Evolutionary conservation across 1,140 invertebrate species (phyloP).

Genomic region (Acromyrmex echinatior): DNA sequence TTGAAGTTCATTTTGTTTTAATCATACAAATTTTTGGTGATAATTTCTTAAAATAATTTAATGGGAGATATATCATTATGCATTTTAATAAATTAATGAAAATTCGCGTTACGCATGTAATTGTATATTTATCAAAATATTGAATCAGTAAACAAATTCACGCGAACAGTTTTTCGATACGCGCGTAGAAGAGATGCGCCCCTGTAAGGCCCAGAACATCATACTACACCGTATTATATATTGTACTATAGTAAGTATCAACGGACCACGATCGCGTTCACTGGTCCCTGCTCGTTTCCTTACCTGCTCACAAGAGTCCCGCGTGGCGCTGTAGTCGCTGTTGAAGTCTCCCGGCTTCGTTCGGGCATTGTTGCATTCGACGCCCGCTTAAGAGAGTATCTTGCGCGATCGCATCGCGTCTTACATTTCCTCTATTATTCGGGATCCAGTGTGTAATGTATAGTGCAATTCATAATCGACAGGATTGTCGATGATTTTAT

Average conservation of each 20-base stretch:
- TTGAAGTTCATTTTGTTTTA: not conserved
- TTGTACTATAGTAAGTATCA: slow-evolving; percentile 36
- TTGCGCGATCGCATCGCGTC: slow-evolving; percentile 45
- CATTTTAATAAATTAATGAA: not conserved
- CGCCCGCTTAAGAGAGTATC: slow-evolving; percentile 79
- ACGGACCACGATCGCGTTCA: slow-evolving; percentile 32
- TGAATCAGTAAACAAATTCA: not conserved
- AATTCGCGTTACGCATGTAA: not conserved
- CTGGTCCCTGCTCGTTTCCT: slow-evolving; percentile 60
- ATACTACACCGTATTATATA: slow-evolving; percentile 48
- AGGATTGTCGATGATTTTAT: slow-evolving; percentile 48
- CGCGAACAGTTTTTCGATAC: not conserved
- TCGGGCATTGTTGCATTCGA: slow-evolving; percentile 83
- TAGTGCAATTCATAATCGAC: slow-evolving; percentile 20
- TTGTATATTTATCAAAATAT: not conserved
- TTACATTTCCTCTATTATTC: not conserved
- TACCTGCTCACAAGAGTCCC: slow-evolving; percentile 78
- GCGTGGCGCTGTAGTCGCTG: slow-evolving; percentile 79
- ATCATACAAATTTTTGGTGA: not conserved
- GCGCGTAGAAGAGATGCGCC: slow-evolving; percentile 24
- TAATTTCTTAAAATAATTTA: not conserved
- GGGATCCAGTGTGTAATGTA: slow-evolving; percentile 54
- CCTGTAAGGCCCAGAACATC: slow-evolving; percentile 29
- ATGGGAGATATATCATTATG: not conserved
- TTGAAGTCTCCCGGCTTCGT: slow-evolving; percentile 78